Conservation (phyloP, 37 sponge, comb jelly and placozoan species). For the Bolinopsis microptera region DNA sequence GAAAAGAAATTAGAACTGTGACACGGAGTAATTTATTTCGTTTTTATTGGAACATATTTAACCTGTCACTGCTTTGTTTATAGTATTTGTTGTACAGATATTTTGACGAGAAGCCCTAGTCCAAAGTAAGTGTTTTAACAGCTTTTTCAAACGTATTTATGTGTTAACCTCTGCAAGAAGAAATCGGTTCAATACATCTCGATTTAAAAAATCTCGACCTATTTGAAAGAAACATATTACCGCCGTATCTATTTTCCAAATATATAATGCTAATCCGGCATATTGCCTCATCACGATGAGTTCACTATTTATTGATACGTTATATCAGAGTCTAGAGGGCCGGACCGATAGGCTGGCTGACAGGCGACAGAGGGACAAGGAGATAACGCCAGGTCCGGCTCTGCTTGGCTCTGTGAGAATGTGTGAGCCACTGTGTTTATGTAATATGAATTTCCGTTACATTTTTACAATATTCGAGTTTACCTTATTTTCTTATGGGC, state of each 20-base stretch:
- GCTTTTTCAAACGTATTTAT: not conserved
- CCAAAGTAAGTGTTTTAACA: not conserved
- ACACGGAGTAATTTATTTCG: no score
- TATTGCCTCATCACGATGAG: no score
- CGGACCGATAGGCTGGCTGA: not conserved
- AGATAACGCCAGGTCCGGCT: not conserved
- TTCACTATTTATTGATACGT: no score
- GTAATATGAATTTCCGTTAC: constrained; percentile 66
- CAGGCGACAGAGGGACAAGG: constrained; percentile 22
- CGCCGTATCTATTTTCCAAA: not conserved
- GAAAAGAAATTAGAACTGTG: no score
- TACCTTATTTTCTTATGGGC: not conserved
- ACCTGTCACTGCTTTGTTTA: not conserved
- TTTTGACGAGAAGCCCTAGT: not conserved
- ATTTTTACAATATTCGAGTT: constrained; percentile 40
- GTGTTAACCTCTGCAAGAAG: not conserved
- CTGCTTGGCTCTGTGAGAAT: not conserved
- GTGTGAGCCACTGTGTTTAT: not conserved
- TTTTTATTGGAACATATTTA: not conserved
- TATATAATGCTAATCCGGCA: no score
- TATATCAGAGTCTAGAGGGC: not conserved
- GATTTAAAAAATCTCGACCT: not conserved
- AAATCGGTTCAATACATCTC: not conserved
- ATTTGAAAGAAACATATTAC: not conserved
- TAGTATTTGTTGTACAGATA: constrained; percentile 51